Conservation (phyloP, 2,888 invertebrate species). For the Pollenia amentaria region DNA sequence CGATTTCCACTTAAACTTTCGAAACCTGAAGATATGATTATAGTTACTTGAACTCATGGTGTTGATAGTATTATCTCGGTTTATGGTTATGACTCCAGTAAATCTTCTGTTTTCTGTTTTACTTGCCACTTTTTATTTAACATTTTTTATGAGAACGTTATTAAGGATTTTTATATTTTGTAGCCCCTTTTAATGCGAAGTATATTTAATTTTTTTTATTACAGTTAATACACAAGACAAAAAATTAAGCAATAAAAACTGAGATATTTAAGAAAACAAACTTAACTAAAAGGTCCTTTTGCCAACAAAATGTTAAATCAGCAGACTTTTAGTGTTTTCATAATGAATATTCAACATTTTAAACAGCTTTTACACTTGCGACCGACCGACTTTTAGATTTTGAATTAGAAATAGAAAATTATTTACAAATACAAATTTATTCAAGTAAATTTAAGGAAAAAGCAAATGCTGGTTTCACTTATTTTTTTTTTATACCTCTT, state of each 20-base stretch:
- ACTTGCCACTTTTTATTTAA: constrained; percentile 28
- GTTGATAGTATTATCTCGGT: constrained; percentile 39
- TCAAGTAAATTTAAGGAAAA: constrained; percentile 59
- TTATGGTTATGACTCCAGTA: constrained; percentile 38
- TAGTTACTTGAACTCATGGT: constrained; percentile 6
- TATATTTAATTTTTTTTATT: constrained; percentile 29
- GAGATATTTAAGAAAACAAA: constrained; percentile 24
- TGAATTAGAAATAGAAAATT: constrained; percentile 31
- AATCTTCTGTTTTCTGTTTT: neutral
- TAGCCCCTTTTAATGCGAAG: constrained; percentile 42
- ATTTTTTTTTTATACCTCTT: constrained; percentile 20
- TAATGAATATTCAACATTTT: constrained; percentile 64
- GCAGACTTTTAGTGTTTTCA: neutral
- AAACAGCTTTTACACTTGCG: constrained; percentile 50
- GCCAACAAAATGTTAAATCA: constrained; percentile 15
- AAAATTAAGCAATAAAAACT: constrained; percentile 27
- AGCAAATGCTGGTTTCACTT: constrained; percentile 25
- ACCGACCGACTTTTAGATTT: constrained; percentile 7
- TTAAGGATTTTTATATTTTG: constrained; percentile 59
- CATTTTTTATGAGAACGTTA: constrained; percentile 52
- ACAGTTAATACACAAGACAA: constrained; percentile 34
- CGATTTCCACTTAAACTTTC: too few species aligned
- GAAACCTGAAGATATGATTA: too few species aligned
- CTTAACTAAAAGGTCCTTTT: neutral
- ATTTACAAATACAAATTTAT: constrained; percentile 43